These are phyloP conservation scores for Blennius ocellaris DNA, from an alignment of 2,113 vertebrate genomes.

Conservation along the genomic window DNA sequence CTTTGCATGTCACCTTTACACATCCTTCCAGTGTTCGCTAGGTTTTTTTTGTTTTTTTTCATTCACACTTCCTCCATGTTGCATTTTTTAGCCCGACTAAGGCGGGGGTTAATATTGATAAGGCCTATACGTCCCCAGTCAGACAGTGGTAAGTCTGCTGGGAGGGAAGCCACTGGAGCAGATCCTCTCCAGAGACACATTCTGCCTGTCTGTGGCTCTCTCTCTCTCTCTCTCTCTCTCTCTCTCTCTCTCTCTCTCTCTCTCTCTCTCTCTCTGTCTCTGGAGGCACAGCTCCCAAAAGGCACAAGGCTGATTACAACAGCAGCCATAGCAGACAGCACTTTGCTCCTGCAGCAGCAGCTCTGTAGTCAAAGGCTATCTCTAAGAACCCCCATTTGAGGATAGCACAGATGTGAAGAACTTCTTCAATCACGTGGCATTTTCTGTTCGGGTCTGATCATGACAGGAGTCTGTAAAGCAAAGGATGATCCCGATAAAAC, in stretches of 20 bases:
- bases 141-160: constrained; percentile 61
- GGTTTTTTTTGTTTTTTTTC: neutral
- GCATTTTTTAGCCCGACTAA: constrained; percentile 12
- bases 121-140: constrained; percentile 51
- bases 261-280: constrained; percentile 52
- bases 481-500: constrained; percentile 54
- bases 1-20: neutral
- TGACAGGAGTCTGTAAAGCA: constrained; percentile 28
- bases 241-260: constrained; percentile 58
- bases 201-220: constrained; percentile 37
- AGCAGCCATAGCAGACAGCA: constrained; percentile 59
- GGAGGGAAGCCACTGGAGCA: constrained; percentile 66
- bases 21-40: neutral
- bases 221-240: constrained; percentile 49
- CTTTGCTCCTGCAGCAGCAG: constrained; percentile 61
- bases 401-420: constrained; percentile 59
- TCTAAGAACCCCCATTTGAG: constrained; percentile 62
- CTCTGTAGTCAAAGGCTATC: constrained; percentile 62
- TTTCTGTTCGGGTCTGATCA: constrained; percentile 60
- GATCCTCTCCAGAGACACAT: constrained; percentile 61
- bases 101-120: constrained; percentile 48
- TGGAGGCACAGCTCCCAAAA: constrained; percentile 62
- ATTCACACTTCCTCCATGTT: neutral
- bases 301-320: constrained; percentile 65
- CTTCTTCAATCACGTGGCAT: constrained; percentile 66